Evolutionary conservation across 2,888 invertebrate species (phyloP).

Genomic region (Deilephila porcellus): DNA sequence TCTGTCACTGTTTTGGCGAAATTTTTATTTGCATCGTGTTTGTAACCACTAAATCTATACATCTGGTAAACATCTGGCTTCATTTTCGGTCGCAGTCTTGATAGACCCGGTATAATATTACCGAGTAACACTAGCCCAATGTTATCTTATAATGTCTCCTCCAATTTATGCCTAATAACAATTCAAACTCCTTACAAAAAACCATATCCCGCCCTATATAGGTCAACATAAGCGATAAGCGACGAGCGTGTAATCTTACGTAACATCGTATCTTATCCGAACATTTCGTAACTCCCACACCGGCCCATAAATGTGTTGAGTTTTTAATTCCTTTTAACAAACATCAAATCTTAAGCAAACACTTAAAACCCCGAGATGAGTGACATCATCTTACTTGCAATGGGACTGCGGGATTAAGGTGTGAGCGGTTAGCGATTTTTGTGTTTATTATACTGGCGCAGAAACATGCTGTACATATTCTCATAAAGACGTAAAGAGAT

Average conservation of each 20-base stretch:
- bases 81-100: no score
- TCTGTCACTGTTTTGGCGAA: no score
- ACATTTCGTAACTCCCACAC: constrained; percentile 49
- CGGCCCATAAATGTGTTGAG: constrained; percentile 39
- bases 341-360: constrained; percentile 57
- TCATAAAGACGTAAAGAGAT: no score
- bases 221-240: constrained; percentile 20
- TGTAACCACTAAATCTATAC: no score
- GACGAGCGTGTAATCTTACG: constrained; percentile 21
- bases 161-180: no score
- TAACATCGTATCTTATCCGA: constrained; percentile 30
- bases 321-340: constrained; percentile 53
- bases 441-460: not conserved
- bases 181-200: not conserved
- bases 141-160: no score
- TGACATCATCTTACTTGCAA: constrained; percentile 58
- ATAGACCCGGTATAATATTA: no score
- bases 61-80: no score
- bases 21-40: no score
- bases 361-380: constrained; percentile 52
- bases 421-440: not conserved
- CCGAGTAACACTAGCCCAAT: no score
- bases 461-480: not conserved
- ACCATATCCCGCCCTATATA: not conserved
- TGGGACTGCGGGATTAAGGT: constrained; percentile 22